A percentile compares a stretch with the other conserved stretches of the same genome.
phyloP scores from a whole-genome alignment of 1,140 invertebrate species.

The Pseudomyrmex pallidus region DNA sequence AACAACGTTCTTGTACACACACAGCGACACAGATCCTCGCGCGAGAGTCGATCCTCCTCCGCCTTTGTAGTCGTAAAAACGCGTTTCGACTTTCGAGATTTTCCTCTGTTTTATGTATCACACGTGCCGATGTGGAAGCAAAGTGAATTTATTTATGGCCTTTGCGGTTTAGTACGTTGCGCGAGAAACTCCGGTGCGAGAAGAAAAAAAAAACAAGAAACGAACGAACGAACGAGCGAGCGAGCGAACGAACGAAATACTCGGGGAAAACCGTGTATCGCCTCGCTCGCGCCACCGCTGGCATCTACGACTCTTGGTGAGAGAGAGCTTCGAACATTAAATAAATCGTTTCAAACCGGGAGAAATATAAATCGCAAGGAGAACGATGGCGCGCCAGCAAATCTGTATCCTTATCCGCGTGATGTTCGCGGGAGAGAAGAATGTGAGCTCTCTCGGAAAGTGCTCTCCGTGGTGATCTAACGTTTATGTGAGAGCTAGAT shows the following conservation, averaged over 20 bases:
- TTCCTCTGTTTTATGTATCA: conserved; percentile 34
- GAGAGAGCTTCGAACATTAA: conserved; percentile 45
- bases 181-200: conserved; percentile 29
- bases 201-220: conserved; percentile 15
- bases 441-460: not conserved
- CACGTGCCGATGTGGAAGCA: conserved; percentile 31
- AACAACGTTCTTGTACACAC: conserved; percentile 5
- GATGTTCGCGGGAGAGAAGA: conserved; percentile 4
- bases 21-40: not conserved
- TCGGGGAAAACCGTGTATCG: conserved; percentile 42
- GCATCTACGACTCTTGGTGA: conserved; percentile 37
- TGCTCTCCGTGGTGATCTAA: not conserved
- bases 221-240: too few species aligned
- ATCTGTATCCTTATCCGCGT: conserved; percentile 28
- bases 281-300: conserved; percentile 17
- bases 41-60: not conserved
- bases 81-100: conserved; percentile 37
- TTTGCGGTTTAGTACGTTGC: conserved; percentile 34
- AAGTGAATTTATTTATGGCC: conserved; percentile 62
- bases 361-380: conserved; percentile 50
- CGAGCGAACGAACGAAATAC: not conserved
- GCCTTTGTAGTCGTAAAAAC: not conserved
- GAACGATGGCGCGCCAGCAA: conserved; percentile 42
- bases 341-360: conserved; percentile 57
- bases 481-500: not conserved